phyloP scores from a whole-genome alignment of 2,888 invertebrate genomes.

The Amphiduros pacificus region DNA sequence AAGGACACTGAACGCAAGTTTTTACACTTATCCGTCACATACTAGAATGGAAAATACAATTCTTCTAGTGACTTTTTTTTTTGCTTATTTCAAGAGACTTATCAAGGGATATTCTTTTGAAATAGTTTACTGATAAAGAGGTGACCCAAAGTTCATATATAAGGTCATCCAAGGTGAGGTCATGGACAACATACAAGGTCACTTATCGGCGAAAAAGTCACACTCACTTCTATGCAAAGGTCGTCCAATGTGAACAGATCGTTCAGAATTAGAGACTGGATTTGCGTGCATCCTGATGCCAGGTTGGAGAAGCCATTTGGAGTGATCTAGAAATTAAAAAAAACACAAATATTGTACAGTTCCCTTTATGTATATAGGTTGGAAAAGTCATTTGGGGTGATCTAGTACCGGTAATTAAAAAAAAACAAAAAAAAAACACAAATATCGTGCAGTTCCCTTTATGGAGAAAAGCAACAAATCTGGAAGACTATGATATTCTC shows the following conservation, averaged over 20 bases:
- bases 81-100: too few relatives aligned
- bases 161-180: too few relatives aligned
- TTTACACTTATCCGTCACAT: constrained; percentile 44
- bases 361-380: neutral
- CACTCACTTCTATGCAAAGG: constrained; percentile 44
- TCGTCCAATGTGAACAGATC: constrained; percentile 54
- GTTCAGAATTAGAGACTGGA: constrained; percentile 51
- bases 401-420: neutral
- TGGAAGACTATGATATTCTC: too few relatives aligned
- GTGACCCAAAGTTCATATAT: too few relatives aligned
- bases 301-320: constrained; percentile 51
- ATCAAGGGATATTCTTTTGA: too few relatives aligned
- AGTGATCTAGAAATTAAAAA: constrained; percentile 41
- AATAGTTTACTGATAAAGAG: too few relatives aligned
- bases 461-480: too few relatives aligned
- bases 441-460: too few relatives aligned
- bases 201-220: too few relatives aligned
- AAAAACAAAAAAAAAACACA: too few relatives aligned
- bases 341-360: neutral
- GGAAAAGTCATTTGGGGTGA: neutral
- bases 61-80: too few relatives aligned
- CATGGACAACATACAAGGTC: too few relatives aligned
- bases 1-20: constrained; percentile 48
- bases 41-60: constrained; percentile 32
- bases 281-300: constrained; percentile 44